These are phyloP conservation scores for Tromatobia lineatoria DNA, from an alignment of 2,888 invertebrate species.

Conservation along the genomic window DNA sequence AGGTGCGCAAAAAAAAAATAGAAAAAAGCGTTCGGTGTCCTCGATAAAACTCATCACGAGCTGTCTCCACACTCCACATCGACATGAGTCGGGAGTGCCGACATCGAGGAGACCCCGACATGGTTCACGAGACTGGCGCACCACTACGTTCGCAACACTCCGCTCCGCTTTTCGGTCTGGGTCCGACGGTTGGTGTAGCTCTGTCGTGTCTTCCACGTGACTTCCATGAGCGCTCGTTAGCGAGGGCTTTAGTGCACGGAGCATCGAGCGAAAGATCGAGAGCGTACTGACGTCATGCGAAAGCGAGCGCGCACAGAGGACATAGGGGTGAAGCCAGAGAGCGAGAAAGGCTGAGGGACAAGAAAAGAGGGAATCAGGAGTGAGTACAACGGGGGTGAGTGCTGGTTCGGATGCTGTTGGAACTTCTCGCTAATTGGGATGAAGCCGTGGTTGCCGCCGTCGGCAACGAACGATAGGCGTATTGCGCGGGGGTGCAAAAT, in stretches of 20 bases:
- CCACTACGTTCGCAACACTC: slow-evolving; percentile 50
- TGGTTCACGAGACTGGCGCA: slow-evolving; percentile 56
- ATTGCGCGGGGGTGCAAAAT: slow-evolving; percentile 73
- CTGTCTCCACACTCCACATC: slow-evolving; percentile 81
- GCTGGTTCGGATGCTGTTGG: slow-evolving; percentile 69
- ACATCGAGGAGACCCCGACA: slow-evolving; percentile 62
- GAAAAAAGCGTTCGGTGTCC: slow-evolving; percentile 16
- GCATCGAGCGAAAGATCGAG: slow-evolving; percentile 72
- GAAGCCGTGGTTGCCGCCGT: slow-evolving; percentile 64
- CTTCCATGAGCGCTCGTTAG: slow-evolving; percentile 85
- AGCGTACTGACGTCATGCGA: slow-evolving; percentile 70
- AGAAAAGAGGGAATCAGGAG: slow-evolving; percentile 50
- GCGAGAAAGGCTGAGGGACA: slow-evolving; percentile 52
- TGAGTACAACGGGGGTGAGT: slow-evolving; percentile 35
- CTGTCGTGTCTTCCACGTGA: slow-evolving; percentile 82
- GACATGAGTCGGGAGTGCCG: slow-evolving; percentile 74
- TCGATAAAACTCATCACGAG: slow-evolving; percentile 70
- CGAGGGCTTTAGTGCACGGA: slow-evolving; percentile 81
- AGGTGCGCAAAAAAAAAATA: slow-evolving; percentile 19
- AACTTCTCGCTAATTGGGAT: slow-evolving; percentile 82
- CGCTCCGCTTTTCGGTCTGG: slow-evolving; percentile 69
- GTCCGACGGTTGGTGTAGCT: slow-evolving; percentile 50
- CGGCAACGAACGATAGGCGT: slow-evolving; percentile 49
- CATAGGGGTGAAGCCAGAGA: slow-evolving; percentile 23
- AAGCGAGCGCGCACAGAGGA: slow-evolving; percentile 55